These are phyloP conservation scores for Babyrousa celebensis DNA, from an alignment of 2,797 vertebrate genomes.

Conservation along the genomic window DNA sequence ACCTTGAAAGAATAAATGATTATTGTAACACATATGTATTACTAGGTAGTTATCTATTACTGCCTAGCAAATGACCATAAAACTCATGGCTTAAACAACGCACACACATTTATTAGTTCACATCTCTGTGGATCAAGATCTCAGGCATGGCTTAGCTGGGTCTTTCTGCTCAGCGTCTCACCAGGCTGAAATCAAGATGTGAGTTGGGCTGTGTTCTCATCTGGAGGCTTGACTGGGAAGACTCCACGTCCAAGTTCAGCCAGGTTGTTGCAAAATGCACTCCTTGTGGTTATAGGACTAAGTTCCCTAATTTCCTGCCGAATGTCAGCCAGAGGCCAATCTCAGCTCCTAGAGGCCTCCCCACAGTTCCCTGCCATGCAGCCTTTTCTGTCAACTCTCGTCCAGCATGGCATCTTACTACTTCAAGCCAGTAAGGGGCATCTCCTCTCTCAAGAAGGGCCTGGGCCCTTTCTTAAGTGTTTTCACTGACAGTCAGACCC, in stretches of 20 bases:
- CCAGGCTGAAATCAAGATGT: not conserved
- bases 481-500: not conserved
- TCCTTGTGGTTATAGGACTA: not conserved
- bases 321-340: no score
- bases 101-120: not conserved
- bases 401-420: not conserved
- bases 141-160: fast-evolving
- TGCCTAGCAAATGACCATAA: not conserved
- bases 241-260: not conserved
- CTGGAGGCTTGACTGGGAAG: not conserved
- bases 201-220: not conserved
- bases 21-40: not conserved
- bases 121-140: not conserved
- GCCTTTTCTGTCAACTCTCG: not conserved
- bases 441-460: not conserved
- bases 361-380: fast-evolving
- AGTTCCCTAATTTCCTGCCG: not conserved
- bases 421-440: not conserved
- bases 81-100: not conserved
- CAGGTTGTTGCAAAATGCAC: not conserved
- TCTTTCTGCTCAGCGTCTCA: not conserved
- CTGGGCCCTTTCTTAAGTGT: not conserved
- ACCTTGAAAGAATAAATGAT: not conserved
- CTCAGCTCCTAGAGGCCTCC: not conserved
- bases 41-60: not conserved